Evolutionary conservation across 2,888 invertebrate species (phyloP).

Genomic region (Drosophila lutescens): DNA sequence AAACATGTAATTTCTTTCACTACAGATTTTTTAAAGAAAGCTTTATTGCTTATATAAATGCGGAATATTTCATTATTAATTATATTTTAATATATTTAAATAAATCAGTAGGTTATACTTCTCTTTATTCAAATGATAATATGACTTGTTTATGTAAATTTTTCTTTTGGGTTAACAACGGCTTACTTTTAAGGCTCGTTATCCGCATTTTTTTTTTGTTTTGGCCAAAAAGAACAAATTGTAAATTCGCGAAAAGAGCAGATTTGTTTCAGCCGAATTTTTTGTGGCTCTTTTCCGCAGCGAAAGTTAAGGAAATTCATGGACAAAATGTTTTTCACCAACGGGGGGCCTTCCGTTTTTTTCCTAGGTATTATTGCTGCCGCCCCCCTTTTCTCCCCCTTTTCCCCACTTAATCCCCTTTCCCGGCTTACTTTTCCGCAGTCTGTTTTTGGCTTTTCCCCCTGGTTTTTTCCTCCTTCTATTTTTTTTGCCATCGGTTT

Average conservation of each 20-base stretch:
- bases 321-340: constrained; percentile 63
- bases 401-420: constrained; percentile 14
- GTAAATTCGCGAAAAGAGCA: constrained; percentile 12
- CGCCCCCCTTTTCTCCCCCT: too few species aligned
- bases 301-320: constrained; percentile 32
- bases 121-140: neutral
- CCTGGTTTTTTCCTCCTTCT: constrained; percentile 4
- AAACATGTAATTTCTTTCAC: too few species aligned
- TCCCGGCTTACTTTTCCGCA: constrained; percentile 2
- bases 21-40: too few species aligned
- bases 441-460: constrained; percentile 15
- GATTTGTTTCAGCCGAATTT: constrained; percentile 2
- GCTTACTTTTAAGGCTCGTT: neutral
- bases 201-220: neutral
- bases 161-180: neutral
- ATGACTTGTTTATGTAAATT: neutral
- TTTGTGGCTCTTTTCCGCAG: neutral
- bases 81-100: too few species aligned
- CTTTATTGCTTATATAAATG: too few species aligned
- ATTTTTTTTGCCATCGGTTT: constrained; percentile 40
- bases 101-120: too few species aligned
- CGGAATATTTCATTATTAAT: too few species aligned
- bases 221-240: constrained; percentile 2
- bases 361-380: constrained; percentile 9
- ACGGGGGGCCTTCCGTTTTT: neutral